Evolutionary conservation across 2,113 vertebrate genomes (phyloP), one percentile per base, ranked within the genome.

Genomic region (Beaufortia kweichowensis): DNA sequence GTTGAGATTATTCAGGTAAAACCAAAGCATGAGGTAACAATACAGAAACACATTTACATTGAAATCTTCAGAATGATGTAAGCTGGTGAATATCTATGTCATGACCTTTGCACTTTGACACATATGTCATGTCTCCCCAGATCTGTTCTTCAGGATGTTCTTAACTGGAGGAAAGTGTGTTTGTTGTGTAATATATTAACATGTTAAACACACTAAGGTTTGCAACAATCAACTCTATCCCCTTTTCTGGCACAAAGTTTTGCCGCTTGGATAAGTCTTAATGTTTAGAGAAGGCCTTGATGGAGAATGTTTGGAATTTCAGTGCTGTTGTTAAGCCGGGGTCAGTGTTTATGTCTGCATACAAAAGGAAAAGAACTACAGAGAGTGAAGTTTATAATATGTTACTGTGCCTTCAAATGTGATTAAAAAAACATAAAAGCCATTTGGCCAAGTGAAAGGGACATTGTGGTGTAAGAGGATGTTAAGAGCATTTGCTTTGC

Each of bases 261-360:
- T 76, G 63, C 24, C 6, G 17, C n/a, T 48, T 10, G 23, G 12
- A 60, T 68, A 59, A 68, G 39, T 15, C 23, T 19, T 23, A 28
- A 21, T 77, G 75, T 77, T 77, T 31, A 43, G 65, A 59, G 64
- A 77, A 33, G 26, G 26, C 29, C 23, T 66, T 19, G 59, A 3
- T 19, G 3, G 55, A 60, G 33, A 57, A 68, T 60, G 75, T 35
- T 39, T 61, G 55, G 55, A 68, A 77, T 77, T 24, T 28, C 48
- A 17, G 31, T 28, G 48, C 28, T 6, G 50, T n/a, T 46, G 23
- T 41, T 66, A 28, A 15, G 62, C 3, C n/a, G n/a, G 3, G 4
- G 43, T 46, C 11, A 35, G 7, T 8, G 56, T 57, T 57, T 9
- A 10, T 39, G 12, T 29, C 15, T 11, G 9, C 10, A n/a, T 57